Conservation (phyloP, 2,888 invertebrate species). For the Terebella lapidaria region DNA sequence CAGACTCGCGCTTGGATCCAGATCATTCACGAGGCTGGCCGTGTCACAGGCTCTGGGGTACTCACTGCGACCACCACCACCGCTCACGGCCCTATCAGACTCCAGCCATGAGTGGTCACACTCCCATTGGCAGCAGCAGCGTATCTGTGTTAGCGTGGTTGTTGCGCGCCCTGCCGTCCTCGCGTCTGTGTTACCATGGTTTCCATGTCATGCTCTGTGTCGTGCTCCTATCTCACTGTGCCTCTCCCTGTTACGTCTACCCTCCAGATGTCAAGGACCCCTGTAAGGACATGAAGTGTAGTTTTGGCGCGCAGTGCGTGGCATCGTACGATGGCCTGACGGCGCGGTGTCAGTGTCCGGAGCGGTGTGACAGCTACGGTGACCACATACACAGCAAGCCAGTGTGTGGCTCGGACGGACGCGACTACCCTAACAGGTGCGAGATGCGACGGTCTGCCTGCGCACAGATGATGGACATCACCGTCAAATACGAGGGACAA, state of each 20-base stretch:
- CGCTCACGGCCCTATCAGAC: not conserved
- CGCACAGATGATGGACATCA: conserved; percentile 48
- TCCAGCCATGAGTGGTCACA: too few relatives aligned
- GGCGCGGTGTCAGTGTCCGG: conserved; percentile 73
- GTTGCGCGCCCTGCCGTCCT: too few relatives aligned
- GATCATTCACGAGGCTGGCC: too few relatives aligned
- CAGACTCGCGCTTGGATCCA: too few relatives aligned
- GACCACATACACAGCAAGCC: conserved; percentile 75
- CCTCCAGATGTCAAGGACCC: conserved; percentile 68
- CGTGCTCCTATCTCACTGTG: not conserved
- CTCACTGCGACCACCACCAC: not conserved
- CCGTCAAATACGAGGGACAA: conserved; percentile 54
- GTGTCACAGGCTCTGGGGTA: too few relatives aligned
- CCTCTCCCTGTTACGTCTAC: conserved; percentile 17
- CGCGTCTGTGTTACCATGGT: too few relatives aligned
- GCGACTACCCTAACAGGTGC: conserved; percentile 54
- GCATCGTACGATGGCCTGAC: conserved; percentile 64
- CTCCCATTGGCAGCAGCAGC: too few relatives aligned
- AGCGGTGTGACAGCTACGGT: conserved; percentile 75
- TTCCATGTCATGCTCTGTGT: not conserved
- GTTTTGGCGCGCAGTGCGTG: conserved; percentile 67
- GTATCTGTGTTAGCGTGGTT: too few relatives aligned
- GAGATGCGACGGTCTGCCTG: conserved; percentile 53
- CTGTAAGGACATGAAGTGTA: conserved; percentile 66
- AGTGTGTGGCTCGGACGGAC: conserved; percentile 66